Conservation (phyloP, 2,113 vertebrate species). For the Thalassarche chlororhynchos region DNA sequence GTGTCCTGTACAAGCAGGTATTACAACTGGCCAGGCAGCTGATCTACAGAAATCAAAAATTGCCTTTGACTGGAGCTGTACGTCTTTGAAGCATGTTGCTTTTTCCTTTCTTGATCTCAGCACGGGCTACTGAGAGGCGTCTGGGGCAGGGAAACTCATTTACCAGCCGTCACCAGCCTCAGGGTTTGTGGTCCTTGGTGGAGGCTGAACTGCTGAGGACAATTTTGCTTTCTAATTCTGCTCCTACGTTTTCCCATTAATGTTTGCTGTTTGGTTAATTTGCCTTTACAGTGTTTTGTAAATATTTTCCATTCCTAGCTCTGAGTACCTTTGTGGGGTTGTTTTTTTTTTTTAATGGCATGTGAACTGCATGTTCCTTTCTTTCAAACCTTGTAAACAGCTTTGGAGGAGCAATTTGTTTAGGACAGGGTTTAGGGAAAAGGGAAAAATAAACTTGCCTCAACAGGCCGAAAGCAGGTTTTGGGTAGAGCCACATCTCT, state of each 20-base stretch:
- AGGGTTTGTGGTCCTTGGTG: neutral
- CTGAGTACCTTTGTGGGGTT: neutral
- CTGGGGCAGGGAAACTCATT: neutral
- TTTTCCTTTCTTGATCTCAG: neutral
- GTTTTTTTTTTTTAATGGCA: neutral
- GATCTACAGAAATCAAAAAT: neutral
- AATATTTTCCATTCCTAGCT: neutral
- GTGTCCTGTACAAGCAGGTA: neutral
- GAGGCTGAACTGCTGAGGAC: neutral
- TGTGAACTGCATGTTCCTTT: neutral
- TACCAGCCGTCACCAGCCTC: neutral
- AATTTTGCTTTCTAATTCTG: neutral
- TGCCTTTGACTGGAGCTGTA: neutral
- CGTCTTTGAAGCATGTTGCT: neutral
- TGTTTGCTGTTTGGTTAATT: neutral
- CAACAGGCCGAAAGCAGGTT: neutral
- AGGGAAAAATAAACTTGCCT: neutral
- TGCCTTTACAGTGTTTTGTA: neutral
- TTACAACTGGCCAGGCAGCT: too few relatives aligned
- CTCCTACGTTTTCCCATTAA: neutral
- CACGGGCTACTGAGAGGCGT: neutral
- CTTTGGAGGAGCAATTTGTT: neutral
- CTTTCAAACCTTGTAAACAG: neutral
- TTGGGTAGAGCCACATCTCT: neutral
- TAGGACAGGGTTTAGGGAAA: neutral